Evolutionary conservation across 2,888 invertebrate species (phyloP), one percentile per base, ranked within the genome.

Genomic region (Parapristionchus giblindavisi): DNA sequence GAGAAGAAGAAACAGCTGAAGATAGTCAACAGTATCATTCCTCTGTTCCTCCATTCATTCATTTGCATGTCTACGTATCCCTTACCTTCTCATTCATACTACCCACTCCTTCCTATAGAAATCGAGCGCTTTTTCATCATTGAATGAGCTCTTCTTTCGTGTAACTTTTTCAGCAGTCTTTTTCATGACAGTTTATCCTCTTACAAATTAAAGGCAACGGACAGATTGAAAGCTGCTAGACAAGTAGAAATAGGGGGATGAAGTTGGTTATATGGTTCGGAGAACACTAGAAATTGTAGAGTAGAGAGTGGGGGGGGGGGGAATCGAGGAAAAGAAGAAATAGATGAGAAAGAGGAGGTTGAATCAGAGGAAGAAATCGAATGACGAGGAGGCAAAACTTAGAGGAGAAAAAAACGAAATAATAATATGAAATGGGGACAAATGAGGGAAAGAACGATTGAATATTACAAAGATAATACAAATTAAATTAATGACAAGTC

Each of bases 291-390:
- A n/a, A n/a, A n/a, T 11, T 14, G 21, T 21, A 48, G 48, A 48
- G 66, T n/a, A 6, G 51, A 61, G 43, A 61, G 27, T 36, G 48
- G 51, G n/a, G 43, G 51, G 40, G 40, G 48, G 40, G 51, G 32
- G 51, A 11, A 3, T 6, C 27, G 68, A n/a, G 29, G 68, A 34
- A 66, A 66, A 48, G 48, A 32, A 48, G 21, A 48, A 65, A 29
- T n/a, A 54, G 51, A 40, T 24, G 58, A 43, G 14, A 54, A n/a
- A 36, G 38, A 56, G 3, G 29, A 48, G 29, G 48, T 8, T 65
- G 66, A 48, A 66, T 51, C 66, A 17, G 66, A 66, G 24, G 14
- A 36, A 21, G n/a, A 51, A 40, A 48, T n/a, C 63, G 6, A 71
- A n/a, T 56, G 70, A 40, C 56, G 24, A 29, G 65, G 4, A n/a